phyloP scores from a whole-genome alignment of 2,888 invertebrate genomes.

The Vanessa cardui region DNA sequence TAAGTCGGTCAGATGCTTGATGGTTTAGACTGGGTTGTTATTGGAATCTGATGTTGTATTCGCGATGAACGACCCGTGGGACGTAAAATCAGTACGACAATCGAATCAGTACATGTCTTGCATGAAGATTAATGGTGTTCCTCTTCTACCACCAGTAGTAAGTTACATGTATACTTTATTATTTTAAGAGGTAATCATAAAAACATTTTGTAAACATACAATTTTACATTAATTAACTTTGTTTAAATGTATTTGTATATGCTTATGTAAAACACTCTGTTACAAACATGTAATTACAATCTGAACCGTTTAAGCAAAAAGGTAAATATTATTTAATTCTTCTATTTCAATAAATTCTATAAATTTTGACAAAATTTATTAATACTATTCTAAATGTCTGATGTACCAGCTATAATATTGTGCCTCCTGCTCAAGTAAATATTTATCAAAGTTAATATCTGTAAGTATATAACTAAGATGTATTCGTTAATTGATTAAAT shows the following conservation, averaged over 20 bases:
- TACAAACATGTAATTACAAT: background rate
- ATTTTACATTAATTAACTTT: background rate
- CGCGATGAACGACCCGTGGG: conserved; percentile 78
- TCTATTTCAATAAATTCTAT: too few relatives aligned
- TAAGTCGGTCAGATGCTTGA: conserved; percentile 9
- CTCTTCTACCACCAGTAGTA: conserved; percentile 90
- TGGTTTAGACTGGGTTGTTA: background rate
- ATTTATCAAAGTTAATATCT: too few relatives aligned
- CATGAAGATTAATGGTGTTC: conserved; percentile 88
- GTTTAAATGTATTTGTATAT: background rate
- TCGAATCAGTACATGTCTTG: conserved; percentile 84
- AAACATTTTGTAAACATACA: background rate
- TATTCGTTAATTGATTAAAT: too few relatives aligned
- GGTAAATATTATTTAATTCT: too few relatives aligned
- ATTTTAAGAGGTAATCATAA: background rate
- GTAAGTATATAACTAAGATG: too few relatives aligned
- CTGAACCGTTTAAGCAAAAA: too few relatives aligned
- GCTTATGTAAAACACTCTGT: background rate
- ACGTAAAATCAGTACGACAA: conserved; percentile 72
- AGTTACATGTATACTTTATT: conserved; percentile 51
- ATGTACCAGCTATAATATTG: too few relatives aligned
- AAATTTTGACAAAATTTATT: too few relatives aligned
- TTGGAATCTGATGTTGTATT: conserved; percentile 24
- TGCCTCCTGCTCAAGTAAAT: too few relatives aligned
- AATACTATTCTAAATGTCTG: too few relatives aligned